Base-by-base conservation (phyloP, 2,797 vertebrate genomes). In the Alca torda region DNA sequence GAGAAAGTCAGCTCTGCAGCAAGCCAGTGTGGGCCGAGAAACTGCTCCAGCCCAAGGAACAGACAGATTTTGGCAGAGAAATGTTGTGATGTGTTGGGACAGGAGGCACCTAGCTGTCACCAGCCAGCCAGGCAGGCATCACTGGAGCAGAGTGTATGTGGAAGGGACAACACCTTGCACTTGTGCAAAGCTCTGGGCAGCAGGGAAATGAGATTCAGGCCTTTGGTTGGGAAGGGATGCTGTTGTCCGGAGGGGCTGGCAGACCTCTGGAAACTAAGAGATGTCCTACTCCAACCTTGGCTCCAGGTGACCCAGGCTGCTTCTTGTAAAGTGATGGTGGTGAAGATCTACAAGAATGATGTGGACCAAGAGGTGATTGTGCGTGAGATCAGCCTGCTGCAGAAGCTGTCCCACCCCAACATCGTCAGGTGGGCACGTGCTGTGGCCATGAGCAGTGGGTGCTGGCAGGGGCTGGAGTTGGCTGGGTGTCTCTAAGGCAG, bases 351-450 rank as follows among this genome's bases (percentile, higher is more conserved):
- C 91, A 99, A 99, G 97, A 99, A 99, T 0, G 98, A 99, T 0
- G 98, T 99, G 84, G 99, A 99, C 95, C 98, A 99, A 92, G 98
- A 99, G 95, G 99, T 98, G 97, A 99, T 99, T 17, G 98, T 99
- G 50, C 98, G 99, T 45, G 99, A 99, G 97, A 99, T 99, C 95
- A 99, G 98, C 95, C 98, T 99, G 31, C 97, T 99, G 91, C 99
- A 99, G 97, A 99, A 99, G 90, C 98, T 99, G 35, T 99, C 99
- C 39, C 99, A 99, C 87, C 99, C 99, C 74, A 99, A 99, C 96
- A 99, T 99, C 1, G 99, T 99, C 96, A 98, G 99, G 99, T 99
- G 56, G 56, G 95, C 24, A 54, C 43, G 43, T 18, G 19, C 39
- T 51, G 26, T 3, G 6, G 16, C 68, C 35, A 3, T 16, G 54